Conservation (phyloP, 1,140 invertebrate genomes). For the Nephila pilipes region DNA sequence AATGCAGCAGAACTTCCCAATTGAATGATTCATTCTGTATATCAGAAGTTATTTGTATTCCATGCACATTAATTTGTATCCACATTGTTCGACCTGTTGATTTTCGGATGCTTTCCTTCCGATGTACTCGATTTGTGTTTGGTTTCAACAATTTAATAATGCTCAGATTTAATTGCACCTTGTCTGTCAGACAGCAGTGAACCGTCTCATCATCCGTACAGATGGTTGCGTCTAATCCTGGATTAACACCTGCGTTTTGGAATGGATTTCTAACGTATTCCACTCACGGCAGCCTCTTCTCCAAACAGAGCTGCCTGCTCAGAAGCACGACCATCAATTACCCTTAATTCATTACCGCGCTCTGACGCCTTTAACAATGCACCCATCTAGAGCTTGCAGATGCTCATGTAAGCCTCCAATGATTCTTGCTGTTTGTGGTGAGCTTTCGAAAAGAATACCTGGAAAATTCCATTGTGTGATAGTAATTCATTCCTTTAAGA, state of each 20-base stretch:
- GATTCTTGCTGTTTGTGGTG: too few relatives aligned
- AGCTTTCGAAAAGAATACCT: too few relatives aligned
- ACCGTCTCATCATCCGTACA: background rate
- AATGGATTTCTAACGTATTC: conserved; percentile 16
- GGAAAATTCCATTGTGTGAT: background rate
- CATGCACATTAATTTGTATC: background rate
- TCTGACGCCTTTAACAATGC: conserved; percentile 64
- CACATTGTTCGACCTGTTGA: conserved; percentile 9
- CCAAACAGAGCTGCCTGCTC: conserved; percentile 11
- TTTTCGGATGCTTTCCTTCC: conserved; percentile 6
- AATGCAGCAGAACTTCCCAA: conserved; percentile 28
- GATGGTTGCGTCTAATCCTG: conserved; percentile 12
- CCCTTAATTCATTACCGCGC: conserved; percentile 63
- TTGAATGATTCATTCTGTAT: background rate
- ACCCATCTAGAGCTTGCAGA: conserved; percentile 25
- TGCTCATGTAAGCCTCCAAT: background rate
- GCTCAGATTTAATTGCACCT: conserved; percentile 31
- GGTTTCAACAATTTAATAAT: conserved; percentile 23
- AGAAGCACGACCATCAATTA: conserved; percentile 63
- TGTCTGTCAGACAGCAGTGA: background rate
- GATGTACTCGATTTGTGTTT: conserved; percentile 2
- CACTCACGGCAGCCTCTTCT: background rate
- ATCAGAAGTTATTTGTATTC: conserved; percentile 13
- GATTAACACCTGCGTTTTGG: conserved; percentile 4
- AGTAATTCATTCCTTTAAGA: background rate